Base-by-base conservation (phyloP, 2,113 vertebrate species). In the Larimichthys crocea region DNA sequence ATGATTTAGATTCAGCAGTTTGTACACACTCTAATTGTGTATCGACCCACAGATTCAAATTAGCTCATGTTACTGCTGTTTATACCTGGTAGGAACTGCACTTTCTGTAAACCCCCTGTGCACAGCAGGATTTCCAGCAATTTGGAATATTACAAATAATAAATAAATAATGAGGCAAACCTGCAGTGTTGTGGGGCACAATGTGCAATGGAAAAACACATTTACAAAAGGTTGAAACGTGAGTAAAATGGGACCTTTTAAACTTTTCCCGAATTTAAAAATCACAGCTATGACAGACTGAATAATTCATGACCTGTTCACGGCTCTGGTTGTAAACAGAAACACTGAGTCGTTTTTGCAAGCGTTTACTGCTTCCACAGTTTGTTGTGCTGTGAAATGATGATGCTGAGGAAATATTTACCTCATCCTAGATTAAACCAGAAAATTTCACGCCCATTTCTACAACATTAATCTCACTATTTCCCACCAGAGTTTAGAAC, bases 261-360 rank as follows among this genome's bases (percentile, higher is more conserved):
- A 79, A 88, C 74, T 63, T 55, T 35, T 46, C 1, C 22, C n/a
- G 79, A 83, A 79, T 83, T 55, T 79, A 26, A n/a, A 86, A 82
- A 72, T 67, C 80, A 56, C 81, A 76, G 80, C 68, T 64, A 29
- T 70, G 82, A 85, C 82, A 80, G 59, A 1, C 68, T 91, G 72
- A 92, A 90, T 92, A 86, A 89, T 92, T 86, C 83, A 90, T 75
- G 61, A 44, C 20, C 81, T 19, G 74, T 53, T 76, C 74, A 71
- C 59, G 86, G 78, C 86, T 86, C 63, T 0, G 48, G 75, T 65
- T 82, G 86, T 73, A 85, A 91, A 87, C 85, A 77, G 31, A 62
- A 24, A 42, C 26, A 42, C 52, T 17, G 44, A 66, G 50, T 2
- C 0, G 35, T 71, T 67, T 70, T 66, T 85, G 79, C 50, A 53